Percentiles rank a stretch among this genome's conserved stretches.
Conservation (phyloP, 2,888 invertebrate genomes). For the Gymnocheta viridis region DNA sequence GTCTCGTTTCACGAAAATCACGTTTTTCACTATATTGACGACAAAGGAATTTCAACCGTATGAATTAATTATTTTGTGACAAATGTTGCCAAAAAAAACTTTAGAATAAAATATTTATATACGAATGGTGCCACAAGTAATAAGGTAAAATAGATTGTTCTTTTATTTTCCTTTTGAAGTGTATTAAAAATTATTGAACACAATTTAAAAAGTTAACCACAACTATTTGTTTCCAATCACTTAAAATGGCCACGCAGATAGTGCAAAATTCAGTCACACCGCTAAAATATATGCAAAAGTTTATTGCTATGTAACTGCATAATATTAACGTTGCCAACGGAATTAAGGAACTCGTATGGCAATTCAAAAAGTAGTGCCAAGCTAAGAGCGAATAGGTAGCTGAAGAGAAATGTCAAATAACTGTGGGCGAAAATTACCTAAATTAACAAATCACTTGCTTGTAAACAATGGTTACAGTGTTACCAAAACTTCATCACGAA, state of each 20-base stretch:
- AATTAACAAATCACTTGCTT: no score
- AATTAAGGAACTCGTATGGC: slow-evolving; percentile 3
- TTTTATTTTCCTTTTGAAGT: slow-evolving; percentile 28
- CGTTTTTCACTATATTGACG: slow-evolving; percentile 70
- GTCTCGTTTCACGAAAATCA: slow-evolving; percentile 70
- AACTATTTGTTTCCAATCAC: slow-evolving; percentile 73
- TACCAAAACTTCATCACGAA: no score
- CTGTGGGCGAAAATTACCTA: no score
- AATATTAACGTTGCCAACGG: background rate
- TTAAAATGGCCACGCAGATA: slow-evolving; percentile 79
- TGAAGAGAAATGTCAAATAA: no score
- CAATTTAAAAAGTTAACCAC: slow-evolving; percentile 63
- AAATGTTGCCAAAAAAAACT: slow-evolving; percentile 65
- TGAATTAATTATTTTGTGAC: slow-evolving; percentile 64
- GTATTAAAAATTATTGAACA: slow-evolving; percentile 62
- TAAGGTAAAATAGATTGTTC: slow-evolving; percentile 27
- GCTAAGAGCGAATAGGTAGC: no score
- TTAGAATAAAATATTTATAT: slow-evolving; percentile 39
- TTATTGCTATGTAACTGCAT: slow-evolving; percentile 11
- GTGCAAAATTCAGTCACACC: slow-evolving; percentile 67
- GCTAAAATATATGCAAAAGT: slow-evolving; percentile 23
- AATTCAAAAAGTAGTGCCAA: slow-evolving; percentile 15
- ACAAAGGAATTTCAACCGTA: slow-evolving; percentile 68
- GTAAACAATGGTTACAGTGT: no score
- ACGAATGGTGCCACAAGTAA: slow-evolving; percentile 24